Conservation (phyloP, 2,888 invertebrate genomes). For the Eledona agricola region DNA sequence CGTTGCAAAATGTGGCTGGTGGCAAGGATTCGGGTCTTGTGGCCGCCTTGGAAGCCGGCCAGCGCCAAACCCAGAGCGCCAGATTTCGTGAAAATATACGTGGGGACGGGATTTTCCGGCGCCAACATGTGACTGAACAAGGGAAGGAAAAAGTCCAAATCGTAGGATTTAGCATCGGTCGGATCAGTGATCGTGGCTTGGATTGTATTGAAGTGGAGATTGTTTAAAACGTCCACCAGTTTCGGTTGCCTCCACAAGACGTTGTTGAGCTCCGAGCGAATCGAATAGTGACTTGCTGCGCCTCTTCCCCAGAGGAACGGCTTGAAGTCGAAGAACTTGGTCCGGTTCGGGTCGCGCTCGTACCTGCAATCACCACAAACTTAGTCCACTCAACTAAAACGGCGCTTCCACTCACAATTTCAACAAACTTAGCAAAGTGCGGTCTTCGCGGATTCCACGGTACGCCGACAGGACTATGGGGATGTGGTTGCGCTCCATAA, state of each 20-base stretch:
- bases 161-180: slow-evolving; percentile 68
- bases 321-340: slow-evolving; percentile 61
- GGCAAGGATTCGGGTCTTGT: slow-evolving; percentile 72
- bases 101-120: slow-evolving; percentile 77
- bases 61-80: slow-evolving; percentile 78
- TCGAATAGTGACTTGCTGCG: slow-evolving; percentile 80
- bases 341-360: slow-evolving; percentile 51
- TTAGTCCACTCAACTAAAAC: no score
- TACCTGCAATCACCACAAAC: slow-evolving; percentile 55
- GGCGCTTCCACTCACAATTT: slow-evolving; percentile 72
- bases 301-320: slow-evolving; percentile 88
- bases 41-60: slow-evolving; percentile 74
- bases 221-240: slow-evolving; percentile 75
- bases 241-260: slow-evolving; percentile 77
- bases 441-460: slow-evolving; percentile 71
- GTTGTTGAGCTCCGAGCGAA: slow-evolving; percentile 67
- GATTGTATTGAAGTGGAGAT: slow-evolving; percentile 73
- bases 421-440: slow-evolving; percentile 75
- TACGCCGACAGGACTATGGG: slow-evolving; percentile 83
- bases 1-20: slow-evolving; percentile 79
- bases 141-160: slow-evolving; percentile 84
- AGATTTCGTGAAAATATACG: slow-evolving; percentile 72
- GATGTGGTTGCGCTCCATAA: slow-evolving; percentile 75
- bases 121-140: slow-evolving; percentile 78
- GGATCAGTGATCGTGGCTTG: slow-evolving; percentile 71